phyloP scores from a whole-genome alignment of 2,113 vertebrate genomes.

The Hemiscyllium ocellatum region DNA sequence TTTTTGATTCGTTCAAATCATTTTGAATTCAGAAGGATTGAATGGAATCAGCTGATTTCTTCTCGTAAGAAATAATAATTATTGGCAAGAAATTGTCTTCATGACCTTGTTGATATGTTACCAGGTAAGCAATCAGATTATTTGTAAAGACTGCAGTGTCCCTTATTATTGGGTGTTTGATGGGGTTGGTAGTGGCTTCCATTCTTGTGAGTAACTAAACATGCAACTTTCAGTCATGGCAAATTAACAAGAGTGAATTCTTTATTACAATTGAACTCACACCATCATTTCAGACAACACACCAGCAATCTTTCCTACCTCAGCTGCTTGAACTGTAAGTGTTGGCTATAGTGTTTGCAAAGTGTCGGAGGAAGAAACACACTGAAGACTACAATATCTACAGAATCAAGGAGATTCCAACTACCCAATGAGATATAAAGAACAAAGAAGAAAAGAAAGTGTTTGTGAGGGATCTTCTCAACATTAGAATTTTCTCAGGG shows the following conservation, averaged over 20 bases:
- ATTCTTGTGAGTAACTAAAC: not conserved
- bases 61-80: not conserved
- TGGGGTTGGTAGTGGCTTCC: not conserved
- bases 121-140: not conserved
- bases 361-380: not conserved
- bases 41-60: not conserved
- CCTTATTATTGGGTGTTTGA: not conserved
- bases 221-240: not conserved
- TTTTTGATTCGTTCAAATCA: not conserved
- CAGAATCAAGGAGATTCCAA: not conserved
- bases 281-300: not conserved
- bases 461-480: not conserved
- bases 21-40: not conserved
- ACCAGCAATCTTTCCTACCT: not conserved
- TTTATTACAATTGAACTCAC: not conserved
- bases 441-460: too few species aligned
- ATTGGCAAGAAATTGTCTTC: not conserved
- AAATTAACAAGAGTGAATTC: not conserved
- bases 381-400: not conserved
- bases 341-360: not conserved
- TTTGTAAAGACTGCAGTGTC: not conserved
- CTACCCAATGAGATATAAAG: not conserved
- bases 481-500: not conserved
- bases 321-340: not conserved
- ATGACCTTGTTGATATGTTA: not conserved